Base-by-base conservation (phyloP, 2,797 vertebrate genomes). In the Heterohyrax brucei region DNA sequence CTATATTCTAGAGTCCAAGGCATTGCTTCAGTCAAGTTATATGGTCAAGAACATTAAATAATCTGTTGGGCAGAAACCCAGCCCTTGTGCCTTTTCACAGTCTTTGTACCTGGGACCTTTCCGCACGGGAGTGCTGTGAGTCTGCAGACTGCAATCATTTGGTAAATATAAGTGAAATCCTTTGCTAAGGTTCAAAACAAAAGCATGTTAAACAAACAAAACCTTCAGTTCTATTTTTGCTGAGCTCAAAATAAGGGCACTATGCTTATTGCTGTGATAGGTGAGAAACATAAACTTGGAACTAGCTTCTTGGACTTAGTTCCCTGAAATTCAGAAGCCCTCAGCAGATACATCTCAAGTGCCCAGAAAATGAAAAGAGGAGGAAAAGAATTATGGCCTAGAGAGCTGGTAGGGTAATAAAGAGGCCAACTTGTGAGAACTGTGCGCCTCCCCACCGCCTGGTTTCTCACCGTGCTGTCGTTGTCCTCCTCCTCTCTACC, bases 221-320 rank as follows among this genome's bases (percentile, higher is more conserved):
- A 56, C 13, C 70, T 61, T 93, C 77, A 18, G 39, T 56, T 87
- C 70, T 96, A 2, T 83, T 93, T 87, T 93, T 84, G 72, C 83
- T 70, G 79, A 72, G 73, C 84, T 76, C 78, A 75, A 68, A 84
- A 68, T 46, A 50, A 90, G 82, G 68, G 59, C 46, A 39, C 30
- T 84, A 24, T 39, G 13, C 56, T 73, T 85, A 84, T 75, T 39
- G 76, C 85, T 75, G 3, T 70, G 66, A 33, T 44, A 88, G 61
- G 83, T 92, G 48, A 95, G 28, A 79, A 86, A 39, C 33, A 73
- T 19, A 87, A 94, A 72, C 68, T 61, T 33, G 1, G 46, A 59
- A 3, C 61, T 75, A 33, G 59, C 44, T 77, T 61, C 2, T 9
- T 39, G 81, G 70, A 88, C 46, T 66, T 22, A 50, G 70, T 73